Conservation (phyloP, 2,888 invertebrate genomes). For the Microctonus brassicae region DNA sequence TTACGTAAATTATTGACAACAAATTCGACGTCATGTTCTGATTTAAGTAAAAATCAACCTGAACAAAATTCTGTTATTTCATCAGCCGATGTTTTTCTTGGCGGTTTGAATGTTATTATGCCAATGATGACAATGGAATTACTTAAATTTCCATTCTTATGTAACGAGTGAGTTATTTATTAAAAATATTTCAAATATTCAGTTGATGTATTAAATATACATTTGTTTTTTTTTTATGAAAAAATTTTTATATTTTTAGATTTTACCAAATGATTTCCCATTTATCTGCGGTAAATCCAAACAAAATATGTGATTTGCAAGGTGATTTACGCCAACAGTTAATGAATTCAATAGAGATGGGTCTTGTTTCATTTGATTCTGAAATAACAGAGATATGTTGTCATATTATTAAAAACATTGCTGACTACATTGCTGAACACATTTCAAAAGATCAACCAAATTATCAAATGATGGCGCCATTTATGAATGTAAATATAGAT, state of each 20-base stretch:
- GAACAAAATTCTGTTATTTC: slow-evolving; percentile 42
- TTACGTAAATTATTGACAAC: slow-evolving; percentile 75
- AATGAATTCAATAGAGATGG: slow-evolving; percentile 74
- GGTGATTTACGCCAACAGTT: slow-evolving; percentile 72
- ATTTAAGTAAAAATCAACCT: slow-evolving; percentile 23
- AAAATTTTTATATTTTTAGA: slow-evolving; percentile 44
- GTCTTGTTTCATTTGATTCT: slow-evolving; percentile 74
- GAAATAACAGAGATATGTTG: slow-evolving; percentile 74
- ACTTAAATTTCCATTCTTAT: slow-evolving; percentile 79
- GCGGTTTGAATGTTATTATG: slow-evolving; percentile 79
- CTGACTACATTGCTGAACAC: slow-evolving; percentile 69
- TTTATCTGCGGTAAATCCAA: slow-evolving; percentile 77
- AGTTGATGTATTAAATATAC: too few species aligned
- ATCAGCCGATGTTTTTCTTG: slow-evolving; percentile 77
- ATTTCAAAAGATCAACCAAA: slow-evolving; percentile 60
- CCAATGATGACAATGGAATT: slow-evolving; percentile 81
- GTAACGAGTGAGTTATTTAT: slow-evolving; percentile 72
- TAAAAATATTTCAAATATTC: not conserved
- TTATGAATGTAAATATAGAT: slow-evolving; percentile 68
- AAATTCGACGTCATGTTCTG: slow-evolving; percentile 69
- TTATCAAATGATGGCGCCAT: slow-evolving; percentile 69
- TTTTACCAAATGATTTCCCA: slow-evolving; percentile 76
- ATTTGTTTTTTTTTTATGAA: too few species aligned
- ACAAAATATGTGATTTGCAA: slow-evolving; percentile 73
- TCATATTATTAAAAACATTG: slow-evolving; percentile 74